A percentile compares a stretch with the other conserved stretches of the same genome.
These are phyloP conservation scores for Cottus gobio DNA, from an alignment of 2,113 vertebrate genomes.

Conservation along the genomic window DNA sequence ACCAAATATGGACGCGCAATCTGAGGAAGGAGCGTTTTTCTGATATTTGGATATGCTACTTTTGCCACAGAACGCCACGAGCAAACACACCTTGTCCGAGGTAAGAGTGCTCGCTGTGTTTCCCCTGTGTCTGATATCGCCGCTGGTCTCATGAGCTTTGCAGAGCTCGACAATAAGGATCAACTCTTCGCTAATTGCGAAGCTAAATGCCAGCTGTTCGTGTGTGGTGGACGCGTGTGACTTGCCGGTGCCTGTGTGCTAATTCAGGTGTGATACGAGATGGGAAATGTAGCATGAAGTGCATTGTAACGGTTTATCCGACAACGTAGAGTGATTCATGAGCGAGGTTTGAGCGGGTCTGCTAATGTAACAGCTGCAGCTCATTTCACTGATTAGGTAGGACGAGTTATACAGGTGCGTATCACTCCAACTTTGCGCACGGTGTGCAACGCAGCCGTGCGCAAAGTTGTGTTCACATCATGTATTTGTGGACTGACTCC, in stretches of 20 bases:
- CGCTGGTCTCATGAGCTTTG: background rate
- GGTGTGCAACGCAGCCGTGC: background rate
- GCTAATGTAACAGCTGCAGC: background rate
- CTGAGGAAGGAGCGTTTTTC: background rate
- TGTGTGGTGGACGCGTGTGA: background rate
- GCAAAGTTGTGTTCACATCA: background rate
- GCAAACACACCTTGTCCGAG: background rate
- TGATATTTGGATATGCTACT: background rate
- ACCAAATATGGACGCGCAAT: background rate
- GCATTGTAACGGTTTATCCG: background rate
- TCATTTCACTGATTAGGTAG: background rate
- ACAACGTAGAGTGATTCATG: background rate
- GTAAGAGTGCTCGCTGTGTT: background rate
- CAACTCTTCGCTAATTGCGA: background rate
- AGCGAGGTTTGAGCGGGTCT: background rate
- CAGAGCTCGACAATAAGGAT: no score
- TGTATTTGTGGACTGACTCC: background rate
- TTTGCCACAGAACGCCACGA: background rate
- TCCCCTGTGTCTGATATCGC: background rate
- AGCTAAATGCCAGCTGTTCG: background rate
- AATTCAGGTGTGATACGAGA: background rate
- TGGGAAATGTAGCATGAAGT: background rate
- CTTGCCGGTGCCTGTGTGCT: background rate
- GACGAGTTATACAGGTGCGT: background rate
- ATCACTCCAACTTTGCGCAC: background rate